Conservation (phyloP, 2,888 invertebrate species). For the Sphaerophoria rueppellii region DNA sequence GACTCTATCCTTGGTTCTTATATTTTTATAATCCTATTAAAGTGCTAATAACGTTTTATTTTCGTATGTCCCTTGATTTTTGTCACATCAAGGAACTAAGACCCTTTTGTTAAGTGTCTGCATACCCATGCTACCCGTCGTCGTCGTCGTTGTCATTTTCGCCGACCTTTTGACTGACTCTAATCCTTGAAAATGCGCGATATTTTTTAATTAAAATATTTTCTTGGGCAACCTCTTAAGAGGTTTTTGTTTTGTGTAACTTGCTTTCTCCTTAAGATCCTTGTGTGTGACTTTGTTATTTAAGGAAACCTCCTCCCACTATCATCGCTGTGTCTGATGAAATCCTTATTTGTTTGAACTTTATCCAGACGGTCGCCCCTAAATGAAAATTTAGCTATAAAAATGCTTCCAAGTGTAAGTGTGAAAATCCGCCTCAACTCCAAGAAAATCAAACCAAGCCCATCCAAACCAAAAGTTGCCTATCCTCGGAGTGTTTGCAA, state of each 20-base stretch:
- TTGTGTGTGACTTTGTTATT: not conserved
- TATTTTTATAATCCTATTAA: constrained; percentile 60
- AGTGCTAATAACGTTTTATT: constrained; percentile 69
- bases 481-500: constrained; percentile 53
- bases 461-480: constrained; percentile 26
- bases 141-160: too few relatives aligned
- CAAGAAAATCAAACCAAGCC: not conserved
- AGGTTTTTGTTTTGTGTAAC: constrained; percentile 57
- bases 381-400: constrained; percentile 58
- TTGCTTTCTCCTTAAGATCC: constrained; percentile 5
- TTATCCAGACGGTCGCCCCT: constrained; percentile 63
- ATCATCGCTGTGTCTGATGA: not conserved
- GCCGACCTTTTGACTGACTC: constrained; percentile 48
- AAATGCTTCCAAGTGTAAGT: constrained; percentile 64
- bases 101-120: too few relatives aligned
- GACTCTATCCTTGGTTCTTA: not conserved
- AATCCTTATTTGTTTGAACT: constrained; percentile 47
- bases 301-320: not conserved
- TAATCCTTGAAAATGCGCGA: constrained; percentile 56
- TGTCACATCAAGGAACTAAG: not conserved
- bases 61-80: constrained; percentile 55
- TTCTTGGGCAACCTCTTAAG: constrained; percentile 56
- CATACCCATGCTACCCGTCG: too few relatives aligned
- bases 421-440: constrained; percentile 65
- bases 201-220: constrained; percentile 73